phyloP scores from a whole-genome alignment of 2,888 invertebrate genomes.

The Lithosia quadra region DNA sequence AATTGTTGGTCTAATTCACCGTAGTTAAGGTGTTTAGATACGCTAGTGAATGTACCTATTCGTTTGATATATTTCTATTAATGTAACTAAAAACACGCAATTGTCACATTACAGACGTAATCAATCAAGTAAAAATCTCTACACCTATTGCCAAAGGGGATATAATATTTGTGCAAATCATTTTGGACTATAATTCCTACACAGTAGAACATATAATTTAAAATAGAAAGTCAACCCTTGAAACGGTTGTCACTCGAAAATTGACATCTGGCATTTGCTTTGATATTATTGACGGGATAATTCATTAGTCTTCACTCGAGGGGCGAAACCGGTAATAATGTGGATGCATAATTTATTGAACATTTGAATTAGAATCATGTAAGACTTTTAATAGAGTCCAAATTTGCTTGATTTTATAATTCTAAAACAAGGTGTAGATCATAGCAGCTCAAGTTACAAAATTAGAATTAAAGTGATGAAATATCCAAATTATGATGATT shows the following conservation, averaged over 20 bases:
- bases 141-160: slow-evolving; percentile 42
- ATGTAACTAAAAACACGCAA: slow-evolving; percentile 60
- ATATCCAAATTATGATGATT: neutral
- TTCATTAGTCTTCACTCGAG: slow-evolving; percentile 69
- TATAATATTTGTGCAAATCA: slow-evolving; percentile 28
- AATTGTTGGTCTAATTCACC: neutral
- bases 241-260: slow-evolving; percentile 69
- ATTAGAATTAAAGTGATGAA: neutral
- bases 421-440: neutral
- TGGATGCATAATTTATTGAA: slow-evolving; percentile 21
- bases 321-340: slow-evolving; percentile 48
- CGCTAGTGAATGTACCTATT: neutral
- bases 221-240: slow-evolving; percentile 56
- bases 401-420: neutral
- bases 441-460: neutral
- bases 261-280: slow-evolving; percentile 79
- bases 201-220: slow-evolving; percentile 37
- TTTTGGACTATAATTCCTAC: slow-evolving; percentile 38
- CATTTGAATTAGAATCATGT: slow-evolving; percentile 15
- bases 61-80: slow-evolving; percentile 14
- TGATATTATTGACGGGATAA: slow-evolving; percentile 79
- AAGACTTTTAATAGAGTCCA: neutral
- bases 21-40: neutral
- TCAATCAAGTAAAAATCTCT: slow-evolving; percentile 70
- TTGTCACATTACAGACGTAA: slow-evolving; percentile 70